Evolutionary conservation across 1,140 invertebrate genomes (phyloP), one percentile per base, ranked within the genome.

Genomic region (Chionoecetes opilio): DNA sequence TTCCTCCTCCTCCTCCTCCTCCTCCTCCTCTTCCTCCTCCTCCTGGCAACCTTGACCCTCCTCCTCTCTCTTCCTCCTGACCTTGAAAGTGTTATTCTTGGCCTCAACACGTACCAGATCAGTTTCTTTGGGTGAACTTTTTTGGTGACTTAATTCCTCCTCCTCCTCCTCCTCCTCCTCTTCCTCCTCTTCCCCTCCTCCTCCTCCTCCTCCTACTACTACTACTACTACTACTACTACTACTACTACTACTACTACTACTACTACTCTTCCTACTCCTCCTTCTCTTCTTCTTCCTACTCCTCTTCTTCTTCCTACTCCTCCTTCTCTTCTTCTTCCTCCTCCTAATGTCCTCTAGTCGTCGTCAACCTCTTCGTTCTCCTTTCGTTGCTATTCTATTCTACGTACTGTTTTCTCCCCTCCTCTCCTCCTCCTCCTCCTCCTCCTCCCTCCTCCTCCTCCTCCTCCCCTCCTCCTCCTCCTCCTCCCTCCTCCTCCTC

Each of bases 191-290:
- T 46, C 41, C 14, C 41, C 41, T 75, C 63, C 63, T 75, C 63
- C 8, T 75, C 63, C 63, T 75, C 21, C 6, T 75, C 53, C 21
- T 75, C 63, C 53, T 75, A 75, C 53, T 75, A 75, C 53, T 75
- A 75, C 53, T 75, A 75, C 53, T 75, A 75, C 53, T 75, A 75
- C 53, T 75, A 75, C 53, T 75, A 75, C 53, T 75, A 75, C 53
- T 75, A 75, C 53, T 75, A 75, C 53, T 75, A 75, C 53, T 75
- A 75, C 53, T 75, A 75, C 53, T 75, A 75, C 53, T 75, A 75
- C 53, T 75, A 75, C 53, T 75, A 75, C 53, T 75, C 8, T 21
- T 75, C 8, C 53, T 75, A 75, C 21, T 75, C 3, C 6, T 75
- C 21, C 8, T 26, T 75, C 53, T 75, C 8, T 21, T 75, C 8